Conservation (phyloP, 2,888 invertebrate genomes). For the Xanthorhoe spadicearia region DNA sequence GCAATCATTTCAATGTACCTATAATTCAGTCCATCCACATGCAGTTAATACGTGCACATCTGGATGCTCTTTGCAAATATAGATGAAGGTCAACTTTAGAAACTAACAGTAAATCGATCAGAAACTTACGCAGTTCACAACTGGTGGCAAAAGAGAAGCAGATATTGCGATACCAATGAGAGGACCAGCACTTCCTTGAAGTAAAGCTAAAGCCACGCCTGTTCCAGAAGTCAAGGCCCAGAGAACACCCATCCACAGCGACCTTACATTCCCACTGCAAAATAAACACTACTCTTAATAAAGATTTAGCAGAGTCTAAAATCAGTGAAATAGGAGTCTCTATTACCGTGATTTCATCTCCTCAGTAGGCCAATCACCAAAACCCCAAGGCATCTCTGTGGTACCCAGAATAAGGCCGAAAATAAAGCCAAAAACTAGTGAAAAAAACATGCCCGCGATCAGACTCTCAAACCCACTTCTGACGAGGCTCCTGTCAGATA, state of each 20-base stretch:
- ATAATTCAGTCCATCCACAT: conserved; percentile 5
- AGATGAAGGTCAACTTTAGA: background rate
- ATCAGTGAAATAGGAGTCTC: background rate
- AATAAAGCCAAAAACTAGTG: conserved; percentile 91
- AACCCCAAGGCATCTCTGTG: conserved; percentile 91
- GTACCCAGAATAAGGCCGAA: conserved; percentile 90
- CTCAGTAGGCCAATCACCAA: conserved; percentile 90
- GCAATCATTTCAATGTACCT: conserved; percentile 24
- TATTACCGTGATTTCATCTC: conserved; percentile 90
- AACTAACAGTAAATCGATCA: background rate
- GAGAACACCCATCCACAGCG: conserved; percentile 90
- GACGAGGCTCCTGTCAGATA: conserved; percentile 89
- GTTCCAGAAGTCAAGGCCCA: conserved; percentile 91
- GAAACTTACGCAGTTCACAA: conserved; percentile 91
- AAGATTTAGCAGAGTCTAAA: too few relatives aligned
- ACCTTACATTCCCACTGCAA: conserved; percentile 88
- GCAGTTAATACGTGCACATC: conserved; percentile 11
- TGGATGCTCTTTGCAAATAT: conserved; percentile 5
- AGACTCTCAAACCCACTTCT: conserved; percentile 89
- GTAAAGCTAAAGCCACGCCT: conserved; percentile 93
- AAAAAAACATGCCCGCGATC: conserved; percentile 89
- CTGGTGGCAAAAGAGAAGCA: conserved; percentile 92
- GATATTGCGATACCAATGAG: conserved; percentile 96
- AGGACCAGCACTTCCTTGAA: conserved; percentile 93
- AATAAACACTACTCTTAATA: background rate